Evolutionary conservation across 2,888 invertebrate species (phyloP).

Genomic region (Campopleginae sp.): DNA sequence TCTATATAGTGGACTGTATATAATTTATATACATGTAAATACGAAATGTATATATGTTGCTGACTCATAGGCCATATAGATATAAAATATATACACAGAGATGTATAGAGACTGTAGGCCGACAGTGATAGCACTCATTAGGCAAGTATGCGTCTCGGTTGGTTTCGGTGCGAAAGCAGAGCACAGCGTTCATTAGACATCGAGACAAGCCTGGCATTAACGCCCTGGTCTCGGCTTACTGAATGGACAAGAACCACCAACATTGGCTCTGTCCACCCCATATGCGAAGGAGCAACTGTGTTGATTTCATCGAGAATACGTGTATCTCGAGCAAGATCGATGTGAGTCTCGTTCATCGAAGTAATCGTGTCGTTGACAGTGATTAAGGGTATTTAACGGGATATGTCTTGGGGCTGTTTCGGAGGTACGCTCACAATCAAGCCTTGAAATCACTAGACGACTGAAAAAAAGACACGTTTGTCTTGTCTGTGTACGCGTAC

Average conservation of each 20-base stretch:
- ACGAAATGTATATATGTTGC: conserved; percentile 3
- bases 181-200: conserved; percentile 68
- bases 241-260: conserved; percentile 68
- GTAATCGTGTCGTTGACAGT: conserved; percentile 51
- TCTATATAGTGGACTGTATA: conserved; percentile 8
- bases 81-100: conserved; percentile 5
- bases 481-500: background rate
- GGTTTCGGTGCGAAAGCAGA: conserved; percentile 49
- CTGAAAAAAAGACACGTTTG: background rate
- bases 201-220: conserved; percentile 60
- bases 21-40: conserved; percentile 9
- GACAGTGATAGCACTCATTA: conserved; percentile 70
- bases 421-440: background rate
- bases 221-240: conserved; percentile 55
- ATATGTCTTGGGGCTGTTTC: background rate
- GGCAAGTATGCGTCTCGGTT: conserved; percentile 68
- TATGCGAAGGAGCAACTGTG: conserved; percentile 51
- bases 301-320: conserved; percentile 31
- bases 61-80: background rate
- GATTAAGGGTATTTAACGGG: conserved; percentile 5
- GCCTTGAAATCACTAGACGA: background rate
- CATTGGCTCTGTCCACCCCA: conserved; percentile 59
- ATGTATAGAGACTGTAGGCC: conserved; percentile 20
- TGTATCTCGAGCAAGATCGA: conserved; percentile 56
- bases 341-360: conserved; percentile 51